Evolutionary conservation across 1,140 invertebrate genomes (phyloP).

Genomic region (Drosophila micromelanica): DNA sequence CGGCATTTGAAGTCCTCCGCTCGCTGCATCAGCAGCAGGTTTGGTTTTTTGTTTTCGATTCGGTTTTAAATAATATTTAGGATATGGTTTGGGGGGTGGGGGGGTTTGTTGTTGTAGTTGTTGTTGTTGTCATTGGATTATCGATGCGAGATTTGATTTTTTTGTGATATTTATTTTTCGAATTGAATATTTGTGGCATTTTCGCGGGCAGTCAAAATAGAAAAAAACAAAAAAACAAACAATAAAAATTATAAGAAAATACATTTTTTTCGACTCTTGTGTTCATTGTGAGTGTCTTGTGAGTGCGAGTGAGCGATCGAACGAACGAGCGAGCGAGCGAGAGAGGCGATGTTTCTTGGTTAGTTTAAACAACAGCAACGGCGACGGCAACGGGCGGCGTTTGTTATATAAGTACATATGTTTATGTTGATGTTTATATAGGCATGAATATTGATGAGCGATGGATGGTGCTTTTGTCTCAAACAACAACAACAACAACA

Average conservation of each 20-base stretch:
- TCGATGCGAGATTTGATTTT: slow-evolving; percentile 27
- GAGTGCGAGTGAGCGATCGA: slow-evolving; percentile 38
- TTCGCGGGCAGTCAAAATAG: slow-evolving; percentile 67
- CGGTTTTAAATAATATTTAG: slow-evolving; percentile 30
- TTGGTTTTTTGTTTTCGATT: slow-evolving; percentile 23
- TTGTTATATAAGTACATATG: slow-evolving; percentile 25
- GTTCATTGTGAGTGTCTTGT: slow-evolving; percentile 34
- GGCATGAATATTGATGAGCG: neutral
- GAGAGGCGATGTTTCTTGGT: slow-evolving; percentile 23
- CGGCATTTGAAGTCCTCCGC: slow-evolving; percentile 75
- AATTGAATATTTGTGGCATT: slow-evolving; percentile 37
- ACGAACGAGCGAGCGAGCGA: slow-evolving; percentile 5
- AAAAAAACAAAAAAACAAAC: slow-evolving; percentile 78
- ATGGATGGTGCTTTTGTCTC: neutral
- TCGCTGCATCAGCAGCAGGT: slow-evolving; percentile 29
- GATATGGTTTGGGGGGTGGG: slow-evolving; percentile 22
- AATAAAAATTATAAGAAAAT: slow-evolving; percentile 77
- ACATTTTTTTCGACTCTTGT: slow-evolving; percentile 46
- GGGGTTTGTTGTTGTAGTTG: slow-evolving; percentile 58
- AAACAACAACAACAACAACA: too few species aligned
- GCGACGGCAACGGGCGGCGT: slow-evolving; percentile 22
- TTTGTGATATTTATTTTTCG: slow-evolving; percentile 31
- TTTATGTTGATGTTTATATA: slow-evolving; percentile 8
- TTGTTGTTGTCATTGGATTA: slow-evolving; percentile 55
- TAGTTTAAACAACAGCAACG: slow-evolving; percentile 34